Evolutionary conservation across 2,113 vertebrate genomes (phyloP).

Genomic region (Pangasianodon hypophthalmus): DNA sequence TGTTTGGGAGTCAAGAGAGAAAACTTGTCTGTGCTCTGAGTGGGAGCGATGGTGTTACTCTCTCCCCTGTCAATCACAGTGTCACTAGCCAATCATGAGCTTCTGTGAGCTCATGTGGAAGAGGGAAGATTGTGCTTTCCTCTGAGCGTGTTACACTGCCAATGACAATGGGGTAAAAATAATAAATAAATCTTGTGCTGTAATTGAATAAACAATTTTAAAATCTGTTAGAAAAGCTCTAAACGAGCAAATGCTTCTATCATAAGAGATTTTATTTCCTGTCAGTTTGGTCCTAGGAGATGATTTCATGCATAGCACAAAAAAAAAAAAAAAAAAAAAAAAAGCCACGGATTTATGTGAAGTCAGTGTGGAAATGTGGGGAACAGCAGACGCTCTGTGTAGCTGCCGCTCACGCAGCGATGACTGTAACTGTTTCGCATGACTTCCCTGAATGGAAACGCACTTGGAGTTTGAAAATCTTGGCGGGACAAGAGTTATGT

Average conservation of each 20-base stretch:
- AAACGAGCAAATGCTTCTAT: background rate
- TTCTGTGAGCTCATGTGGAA: background rate
- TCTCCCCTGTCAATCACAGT: background rate
- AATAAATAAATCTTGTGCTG: background rate
- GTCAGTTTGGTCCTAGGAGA: background rate
- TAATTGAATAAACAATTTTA: too few species aligned
- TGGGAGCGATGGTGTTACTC: background rate
- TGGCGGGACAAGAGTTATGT: conserved; percentile 48
- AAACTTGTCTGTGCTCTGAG: background rate
- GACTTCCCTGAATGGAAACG: conserved; percentile 15
- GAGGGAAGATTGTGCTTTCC: background rate
- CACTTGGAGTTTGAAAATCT: conserved; percentile 38
- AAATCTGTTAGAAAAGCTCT: background rate
- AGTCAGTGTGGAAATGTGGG: background rate
- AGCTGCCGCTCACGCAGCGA: background rate
- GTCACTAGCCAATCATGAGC: background rate
- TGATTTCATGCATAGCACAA: background rate
- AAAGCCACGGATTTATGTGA: background rate
- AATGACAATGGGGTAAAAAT: background rate
- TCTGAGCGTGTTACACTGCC: too few species aligned
- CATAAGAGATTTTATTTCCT: background rate
- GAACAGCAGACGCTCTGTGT: background rate
- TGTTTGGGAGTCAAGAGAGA: background rate
- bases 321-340: background rate
- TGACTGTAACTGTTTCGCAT: background rate